A percentile compares a stretch with the other conserved stretches of the same genome.
phyloP scores from a whole-genome alignment of 2,888 invertebrate species.

The Pteria penguin region DNA sequence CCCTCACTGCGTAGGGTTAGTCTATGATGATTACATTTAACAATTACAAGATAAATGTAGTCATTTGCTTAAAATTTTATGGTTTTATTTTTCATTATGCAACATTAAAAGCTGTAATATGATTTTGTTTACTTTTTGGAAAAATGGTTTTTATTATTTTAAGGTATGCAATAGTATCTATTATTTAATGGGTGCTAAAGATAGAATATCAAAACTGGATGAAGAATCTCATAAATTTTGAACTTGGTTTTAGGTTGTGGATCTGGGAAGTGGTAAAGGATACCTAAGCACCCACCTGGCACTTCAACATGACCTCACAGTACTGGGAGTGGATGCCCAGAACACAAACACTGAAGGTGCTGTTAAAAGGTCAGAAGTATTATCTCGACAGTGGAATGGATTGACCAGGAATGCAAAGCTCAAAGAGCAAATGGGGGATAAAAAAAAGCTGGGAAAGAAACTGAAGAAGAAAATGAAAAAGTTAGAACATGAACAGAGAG shows the following conservation, averaged over 20 bases:
- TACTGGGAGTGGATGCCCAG: slow-evolving; percentile 91
- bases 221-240: too few relatives aligned
- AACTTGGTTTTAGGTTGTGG: slow-evolving; percentile 86
- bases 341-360: slow-evolving; percentile 86
- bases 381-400: slow-evolving; percentile 68
- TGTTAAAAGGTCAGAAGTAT: slow-evolving; percentile 75
- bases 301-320: slow-evolving; percentile 86
- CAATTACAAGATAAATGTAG: too few relatives aligned
- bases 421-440: slow-evolving; percentile 41
- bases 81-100: too few relatives aligned
- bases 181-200: too few relatives aligned
- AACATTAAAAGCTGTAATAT: too few relatives aligned
- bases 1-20: too few relatives aligned
- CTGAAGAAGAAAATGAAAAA: slow-evolving; percentile 81
- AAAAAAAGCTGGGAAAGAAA: slow-evolving; percentile 81
- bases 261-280: slow-evolving; percentile 94
- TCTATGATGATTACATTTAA: too few relatives aligned
- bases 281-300: slow-evolving; percentile 89
- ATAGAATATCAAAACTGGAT: too few relatives aligned
- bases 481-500: neutral
- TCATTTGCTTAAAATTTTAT: too few relatives aligned
- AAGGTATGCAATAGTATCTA: too few relatives aligned
- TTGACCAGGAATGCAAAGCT: slow-evolving; percentile 51
- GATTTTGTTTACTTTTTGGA: too few relatives aligned
- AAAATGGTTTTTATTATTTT: too few relatives aligned